These are phyloP conservation scores for Coptodon rendalli DNA, from an alignment of 2,113 vertebrate genomes.

Conservation along the genomic window DNA sequence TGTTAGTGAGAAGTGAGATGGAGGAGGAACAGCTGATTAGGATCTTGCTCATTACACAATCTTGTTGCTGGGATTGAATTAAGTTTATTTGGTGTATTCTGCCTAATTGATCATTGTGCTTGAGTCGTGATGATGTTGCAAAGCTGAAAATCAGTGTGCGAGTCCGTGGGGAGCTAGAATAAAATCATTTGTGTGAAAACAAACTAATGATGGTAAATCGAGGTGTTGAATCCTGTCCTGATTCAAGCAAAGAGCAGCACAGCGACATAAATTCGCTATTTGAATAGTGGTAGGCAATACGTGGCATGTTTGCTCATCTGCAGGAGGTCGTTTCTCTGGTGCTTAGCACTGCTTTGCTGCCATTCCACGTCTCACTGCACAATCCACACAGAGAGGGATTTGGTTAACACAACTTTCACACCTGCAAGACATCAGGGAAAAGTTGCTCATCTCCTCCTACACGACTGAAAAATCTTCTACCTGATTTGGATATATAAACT, in stretches of 20 bases:
- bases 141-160: neutral
- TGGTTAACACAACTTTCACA: neutral
- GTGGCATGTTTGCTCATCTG: neutral
- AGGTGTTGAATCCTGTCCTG: neutral
- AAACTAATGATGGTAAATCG: neutral
- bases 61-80: neutral
- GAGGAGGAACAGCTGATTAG: neutral
- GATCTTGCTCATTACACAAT: neutral
- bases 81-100: neutral
- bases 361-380: neutral
- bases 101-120: neutral
- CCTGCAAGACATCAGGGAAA: neutral
- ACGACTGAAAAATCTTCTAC: neutral
- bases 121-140: neutral
- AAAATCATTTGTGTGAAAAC: neutral
- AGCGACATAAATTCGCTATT: neutral
- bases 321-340: neutral
- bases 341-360: neutral
- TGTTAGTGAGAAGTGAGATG: neutral
- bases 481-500: neutral
- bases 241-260: neutral
- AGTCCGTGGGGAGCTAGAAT: neutral
- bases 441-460: neutral
- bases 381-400: neutral
- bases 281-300: neutral